phyloP scores from a whole-genome alignment of 2,888 invertebrate genomes.

The Ferrisia virgata region DNA sequence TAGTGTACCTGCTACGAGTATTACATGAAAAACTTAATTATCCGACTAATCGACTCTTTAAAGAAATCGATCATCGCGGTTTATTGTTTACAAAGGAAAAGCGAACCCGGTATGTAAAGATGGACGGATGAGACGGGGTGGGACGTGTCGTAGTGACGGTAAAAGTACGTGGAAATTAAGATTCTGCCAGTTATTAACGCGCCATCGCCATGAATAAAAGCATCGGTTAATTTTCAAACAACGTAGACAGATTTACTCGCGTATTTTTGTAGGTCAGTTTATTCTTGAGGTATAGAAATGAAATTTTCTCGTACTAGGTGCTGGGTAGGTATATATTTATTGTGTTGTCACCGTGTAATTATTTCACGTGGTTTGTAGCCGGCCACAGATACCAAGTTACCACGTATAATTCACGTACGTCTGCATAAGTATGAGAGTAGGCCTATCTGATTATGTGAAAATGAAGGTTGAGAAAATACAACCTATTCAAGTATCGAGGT shows the following conservation, averaged over 20 bases:
- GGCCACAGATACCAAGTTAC: too few relatives aligned
- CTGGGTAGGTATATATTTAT: background rate
- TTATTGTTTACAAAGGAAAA: background rate
- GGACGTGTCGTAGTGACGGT: background rate
- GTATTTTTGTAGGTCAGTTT: background rate
- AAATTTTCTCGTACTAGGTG: background rate
- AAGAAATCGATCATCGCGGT: background rate
- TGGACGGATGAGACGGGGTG: background rate
- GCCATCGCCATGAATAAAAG: background rate
- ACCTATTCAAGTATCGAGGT: background rate
- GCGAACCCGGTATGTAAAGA: too few relatives aligned
- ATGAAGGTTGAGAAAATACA: background rate
- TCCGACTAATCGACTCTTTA: background rate
- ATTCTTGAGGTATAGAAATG: background rate
- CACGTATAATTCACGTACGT: too few relatives aligned
- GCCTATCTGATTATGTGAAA: too few relatives aligned
- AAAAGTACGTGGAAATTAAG: background rate
- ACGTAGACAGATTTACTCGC: background rate
- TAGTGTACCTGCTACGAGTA: background rate
- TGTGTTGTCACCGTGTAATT: background rate
- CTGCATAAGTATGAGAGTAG: too few relatives aligned
- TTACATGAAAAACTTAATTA: background rate
- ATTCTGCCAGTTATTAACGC: background rate
- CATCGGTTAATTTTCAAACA: background rate
- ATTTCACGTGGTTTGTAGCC: background rate